These are phyloP conservation scores for Pristionchus exspectatus DNA, from an alignment of 2,888 invertebrate genomes.

Conservation along the genomic window DNA sequence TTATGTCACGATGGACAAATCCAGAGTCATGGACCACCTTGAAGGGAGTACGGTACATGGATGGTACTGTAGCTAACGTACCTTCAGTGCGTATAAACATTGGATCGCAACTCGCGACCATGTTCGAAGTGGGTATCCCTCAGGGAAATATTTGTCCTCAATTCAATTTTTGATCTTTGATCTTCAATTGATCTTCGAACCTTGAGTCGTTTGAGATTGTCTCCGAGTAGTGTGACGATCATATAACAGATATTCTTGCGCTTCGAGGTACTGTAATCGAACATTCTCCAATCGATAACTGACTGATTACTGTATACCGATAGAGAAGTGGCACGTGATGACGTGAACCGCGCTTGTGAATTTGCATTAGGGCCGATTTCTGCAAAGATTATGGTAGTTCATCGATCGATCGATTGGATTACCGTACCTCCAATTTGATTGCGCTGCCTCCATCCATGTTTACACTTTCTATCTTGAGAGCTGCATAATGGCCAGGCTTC, in stretches of 20 bases:
- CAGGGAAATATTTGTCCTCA: slow-evolving; percentile 24
- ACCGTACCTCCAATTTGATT: slow-evolving; percentile 38
- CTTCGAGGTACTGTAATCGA: slow-evolving; percentile 57
- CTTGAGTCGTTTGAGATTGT: slow-evolving; percentile 60
- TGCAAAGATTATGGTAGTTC: background rate
- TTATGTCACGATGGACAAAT: slow-evolving; percentile 47
- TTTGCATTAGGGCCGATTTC: slow-evolving; percentile 30
- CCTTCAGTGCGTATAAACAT: slow-evolving; percentile 45
- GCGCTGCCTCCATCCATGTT: slow-evolving; percentile 35
- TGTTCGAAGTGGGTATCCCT: slow-evolving; percentile 5
- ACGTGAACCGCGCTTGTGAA: slow-evolving; percentile 3
- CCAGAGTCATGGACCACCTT: slow-evolving; percentile 44
- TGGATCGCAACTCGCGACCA: slow-evolving; percentile 31
- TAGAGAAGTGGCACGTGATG: slow-evolving; percentile 11
- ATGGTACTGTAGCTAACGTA: background rate
- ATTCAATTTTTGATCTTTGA: background rate
- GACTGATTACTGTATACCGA: background rate
- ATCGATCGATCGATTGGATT: background rate
- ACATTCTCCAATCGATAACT: background rate
- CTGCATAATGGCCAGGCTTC: background rate
- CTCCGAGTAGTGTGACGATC: slow-evolving; percentile 74
- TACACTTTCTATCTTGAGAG: background rate
- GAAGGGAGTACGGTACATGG: background rate
- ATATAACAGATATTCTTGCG: slow-evolving; percentile 68
- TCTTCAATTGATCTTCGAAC: background rate